Evolutionary conservation across 2,113 vertebrate genomes (phyloP), one percentile per base, ranked within the genome.

Genomic region (Misgurnus mizolepis): DNA sequence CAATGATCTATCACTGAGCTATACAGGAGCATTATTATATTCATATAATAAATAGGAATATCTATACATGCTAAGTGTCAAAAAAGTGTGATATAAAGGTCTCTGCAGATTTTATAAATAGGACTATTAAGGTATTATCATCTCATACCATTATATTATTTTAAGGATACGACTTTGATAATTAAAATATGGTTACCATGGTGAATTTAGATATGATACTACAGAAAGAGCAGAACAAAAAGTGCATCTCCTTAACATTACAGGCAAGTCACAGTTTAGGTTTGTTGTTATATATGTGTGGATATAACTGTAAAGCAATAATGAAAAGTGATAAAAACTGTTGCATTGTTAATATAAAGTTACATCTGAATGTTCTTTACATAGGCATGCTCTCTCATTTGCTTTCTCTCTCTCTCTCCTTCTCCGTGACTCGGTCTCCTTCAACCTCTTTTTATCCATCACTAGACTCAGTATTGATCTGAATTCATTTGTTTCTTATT

Each of bases 401-500:
- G 9, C 65, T 69, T 34, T 81, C 39, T 69, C 12, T n/a, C n/a
- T n/a, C n/a, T n/a, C n/a, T 72, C 68, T 27, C 5, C 18, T 17
- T 67, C 17, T 73, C 15, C 61, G 7, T 64, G 2, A 8, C 34
- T 74, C 67, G 55, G 34, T 85, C 81, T 79, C 67, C 80, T 66
- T 84, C 34, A 84, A 53, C 84, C 88, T 83, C 85, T 85, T 14
- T 82, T 87, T 86, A 86, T 67, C 68, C 68, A 43, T 53, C 65
- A 34, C 45, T 83, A 11, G 65, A 49, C 86, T 90, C 79, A 72
- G 83, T 90, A 92, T 92, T 88, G 91, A 91, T 91, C 90, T 81
- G 87, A 91, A 93, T 93, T 92, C 82, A 91, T 92, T 93, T 91
- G 89, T 91, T 91, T 89, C 84, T 81, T 90, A 92, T 92, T 86